These are phyloP conservation scores for Oryzias melastigma DNA, from an alignment of 2,113 vertebrate genomes.

Conservation along the genomic window DNA sequence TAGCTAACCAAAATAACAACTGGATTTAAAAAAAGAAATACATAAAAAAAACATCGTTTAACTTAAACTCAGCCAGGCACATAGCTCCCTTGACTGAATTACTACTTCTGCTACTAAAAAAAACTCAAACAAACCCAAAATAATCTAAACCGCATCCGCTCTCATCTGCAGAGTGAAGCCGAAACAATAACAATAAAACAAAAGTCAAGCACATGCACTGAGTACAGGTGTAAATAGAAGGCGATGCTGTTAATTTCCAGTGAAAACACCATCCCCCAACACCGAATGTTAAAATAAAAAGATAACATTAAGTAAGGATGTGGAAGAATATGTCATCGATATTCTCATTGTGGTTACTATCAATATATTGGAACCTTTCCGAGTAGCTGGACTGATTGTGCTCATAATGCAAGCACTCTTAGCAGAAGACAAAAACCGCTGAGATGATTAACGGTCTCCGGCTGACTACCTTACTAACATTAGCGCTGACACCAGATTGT, in stretches of 20 bases:
- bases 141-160: neutral
- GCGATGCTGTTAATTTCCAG: conserved; percentile 24
- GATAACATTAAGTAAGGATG: conserved; percentile 30
- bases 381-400: neutral
- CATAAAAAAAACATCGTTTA: no score
- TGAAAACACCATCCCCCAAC: conserved; percentile 63
- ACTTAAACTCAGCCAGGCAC: no score
- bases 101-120: neutral
- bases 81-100: conserved; percentile 2
- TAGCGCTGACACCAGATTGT: conserved; percentile 9
- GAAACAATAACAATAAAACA: no score
- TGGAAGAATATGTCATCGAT: conserved; percentile 5
- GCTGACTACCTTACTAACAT: conserved; percentile 37
- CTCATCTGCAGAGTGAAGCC: no score
- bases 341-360: conserved; percentile 3
- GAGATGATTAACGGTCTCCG: conserved; percentile 24
- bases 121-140: neutral
- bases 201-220: no score
- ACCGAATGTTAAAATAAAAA: conserved; percentile 39
- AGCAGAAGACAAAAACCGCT: neutral
- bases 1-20: no score
- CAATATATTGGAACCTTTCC: neutral
- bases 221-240: no score
- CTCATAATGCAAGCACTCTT: conserved; percentile 2
- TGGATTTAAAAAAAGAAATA: no score